Conservation (phyloP, 23 tunicate genomes). For the Halocynthia aurantium region DNA sequence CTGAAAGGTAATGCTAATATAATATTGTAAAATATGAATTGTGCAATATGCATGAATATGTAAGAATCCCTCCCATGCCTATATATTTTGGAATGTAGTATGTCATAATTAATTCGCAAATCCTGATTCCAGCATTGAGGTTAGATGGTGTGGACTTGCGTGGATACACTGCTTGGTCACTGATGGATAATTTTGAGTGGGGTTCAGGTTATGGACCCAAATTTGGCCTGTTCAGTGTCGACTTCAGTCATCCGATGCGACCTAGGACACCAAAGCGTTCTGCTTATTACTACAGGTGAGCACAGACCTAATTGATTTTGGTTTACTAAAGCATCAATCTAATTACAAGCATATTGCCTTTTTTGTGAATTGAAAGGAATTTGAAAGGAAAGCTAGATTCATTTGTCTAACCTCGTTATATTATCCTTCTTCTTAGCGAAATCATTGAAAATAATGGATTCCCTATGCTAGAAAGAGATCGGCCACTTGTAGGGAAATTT, state of each 20-base stretch:
- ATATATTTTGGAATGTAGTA: too few species aligned
- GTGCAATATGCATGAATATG: not conserved
- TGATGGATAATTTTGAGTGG: constrained; percentile 97
- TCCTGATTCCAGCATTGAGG: constrained; percentile 26
- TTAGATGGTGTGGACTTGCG: constrained; percentile 78
- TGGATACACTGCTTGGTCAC: constrained; percentile 95
- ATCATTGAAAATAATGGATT: constrained; percentile 88
- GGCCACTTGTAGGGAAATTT: constrained; percentile 50
- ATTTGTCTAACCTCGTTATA: too few species aligned
- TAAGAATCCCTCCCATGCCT: too few species aligned
- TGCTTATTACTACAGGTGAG: constrained; percentile 70
- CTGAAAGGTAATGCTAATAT: constrained; percentile 51
- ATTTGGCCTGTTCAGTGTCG: constrained; percentile 90
- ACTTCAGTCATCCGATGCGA: constrained; percentile 66
- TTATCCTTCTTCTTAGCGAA: constrained; percentile 34
- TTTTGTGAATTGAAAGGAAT: not conserved
- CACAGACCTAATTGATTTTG: not conserved
- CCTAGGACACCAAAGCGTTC: constrained; percentile 90
- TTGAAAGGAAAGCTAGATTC: not conserved
- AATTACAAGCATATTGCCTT: not conserved
- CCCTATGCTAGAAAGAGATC: constrained; percentile 65
- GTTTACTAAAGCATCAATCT: not conserved
- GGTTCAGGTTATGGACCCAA: constrained; percentile 78
- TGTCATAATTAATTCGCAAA: too few species aligned
- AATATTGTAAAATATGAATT: too few species aligned